These are phyloP conservation scores for Muscicapa adusta DNA, from an alignment of 2,113 vertebrate genomes.

Conservation along the genomic window DNA sequence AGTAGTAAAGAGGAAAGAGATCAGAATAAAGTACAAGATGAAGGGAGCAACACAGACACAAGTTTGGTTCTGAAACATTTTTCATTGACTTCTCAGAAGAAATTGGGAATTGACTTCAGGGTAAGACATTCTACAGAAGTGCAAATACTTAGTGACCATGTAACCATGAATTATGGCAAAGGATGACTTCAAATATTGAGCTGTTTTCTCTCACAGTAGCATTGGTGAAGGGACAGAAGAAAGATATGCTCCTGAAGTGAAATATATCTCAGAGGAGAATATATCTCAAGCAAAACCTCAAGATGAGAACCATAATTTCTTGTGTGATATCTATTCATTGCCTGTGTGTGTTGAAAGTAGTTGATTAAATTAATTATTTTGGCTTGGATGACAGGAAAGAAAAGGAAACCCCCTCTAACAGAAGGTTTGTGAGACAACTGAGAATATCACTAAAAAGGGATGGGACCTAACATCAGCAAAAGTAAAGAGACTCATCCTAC, in stretches of 20 bases:
- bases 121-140: background rate
- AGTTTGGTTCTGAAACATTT: background rate
- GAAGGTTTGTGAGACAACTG: background rate
- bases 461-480: background rate
- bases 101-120: background rate
- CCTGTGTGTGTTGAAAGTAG: background rate
- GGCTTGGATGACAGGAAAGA: background rate
- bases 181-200: background rate
- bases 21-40: background rate
- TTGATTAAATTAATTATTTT: background rate
- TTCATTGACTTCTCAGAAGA: background rate
- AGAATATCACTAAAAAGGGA: background rate
- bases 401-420: background rate
- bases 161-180: background rate
- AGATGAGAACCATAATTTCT: background rate
- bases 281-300: background rate
- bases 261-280: background rate
- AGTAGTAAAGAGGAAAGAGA: background rate
- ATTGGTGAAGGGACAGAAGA: background rate
- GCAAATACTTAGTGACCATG: background rate
- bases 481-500: background rate
- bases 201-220: background rate
- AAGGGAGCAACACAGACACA: background rate
- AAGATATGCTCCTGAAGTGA: background rate
- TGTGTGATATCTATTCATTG: background rate